phyloP scores from a whole-genome alignment of 2,888 invertebrate genomes.

The Tyria jacobaeae region DNA sequence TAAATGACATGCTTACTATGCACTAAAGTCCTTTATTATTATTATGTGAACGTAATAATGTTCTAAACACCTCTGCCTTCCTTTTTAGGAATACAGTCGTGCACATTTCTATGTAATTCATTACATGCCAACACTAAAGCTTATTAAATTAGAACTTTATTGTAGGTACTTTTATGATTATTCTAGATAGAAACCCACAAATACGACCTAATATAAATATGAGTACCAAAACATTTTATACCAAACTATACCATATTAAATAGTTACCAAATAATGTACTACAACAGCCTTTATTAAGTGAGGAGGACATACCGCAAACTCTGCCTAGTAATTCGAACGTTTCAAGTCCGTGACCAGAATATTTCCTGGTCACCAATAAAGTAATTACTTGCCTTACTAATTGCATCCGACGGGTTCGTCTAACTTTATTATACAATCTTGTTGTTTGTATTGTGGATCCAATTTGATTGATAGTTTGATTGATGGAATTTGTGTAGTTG shows the following conservation, averaged over 20 bases:
- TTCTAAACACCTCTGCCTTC: too few species aligned
- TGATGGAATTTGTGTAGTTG: conserved; percentile 13
- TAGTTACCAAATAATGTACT: conserved; percentile 34
- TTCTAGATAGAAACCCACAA: too few species aligned
- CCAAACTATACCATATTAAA: conserved; percentile 24
- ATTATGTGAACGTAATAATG: too few species aligned
- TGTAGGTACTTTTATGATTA: too few species aligned
- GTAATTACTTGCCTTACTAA: conserved; percentile 47
- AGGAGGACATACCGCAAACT: conserved; percentile 33
- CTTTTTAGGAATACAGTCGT: too few species aligned
- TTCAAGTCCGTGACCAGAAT: conserved; percentile 46
- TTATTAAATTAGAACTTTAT: too few species aligned
- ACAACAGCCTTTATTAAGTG: conserved; percentile 39
- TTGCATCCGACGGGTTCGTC: conserved; percentile 49
- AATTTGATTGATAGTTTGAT: conserved; percentile 21
- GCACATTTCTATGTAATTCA: too few species aligned
- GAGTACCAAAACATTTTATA: not conserved
- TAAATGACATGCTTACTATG: too few species aligned
- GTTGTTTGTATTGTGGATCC: conserved; percentile 36
- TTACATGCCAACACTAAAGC: too few species aligned
- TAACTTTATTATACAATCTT: conserved; percentile 49
- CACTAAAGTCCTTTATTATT: too few species aligned
- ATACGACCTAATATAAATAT: not conserved
- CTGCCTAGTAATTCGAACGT: conserved; percentile 29
- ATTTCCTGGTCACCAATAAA: conserved; percentile 51